Conservation (phyloP, 2,797 vertebrate genomes). For the Labeo calbasu region DNA sequence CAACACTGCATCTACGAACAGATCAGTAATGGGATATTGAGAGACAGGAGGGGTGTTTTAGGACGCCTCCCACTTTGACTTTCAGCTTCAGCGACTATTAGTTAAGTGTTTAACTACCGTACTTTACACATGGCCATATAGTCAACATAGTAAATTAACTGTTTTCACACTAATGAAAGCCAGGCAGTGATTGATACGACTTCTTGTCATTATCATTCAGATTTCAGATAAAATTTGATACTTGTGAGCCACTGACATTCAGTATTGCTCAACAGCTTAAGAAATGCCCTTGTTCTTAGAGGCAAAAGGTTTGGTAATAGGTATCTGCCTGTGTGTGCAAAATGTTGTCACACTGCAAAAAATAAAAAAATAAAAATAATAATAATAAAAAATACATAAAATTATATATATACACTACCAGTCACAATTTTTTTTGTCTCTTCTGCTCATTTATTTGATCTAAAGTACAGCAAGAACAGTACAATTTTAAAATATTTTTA, state of each 20-base stretch:
- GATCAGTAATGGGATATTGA: constrained; percentile 33
- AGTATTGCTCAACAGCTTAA: constrained; percentile 21
- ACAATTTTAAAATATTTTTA: too few species aligned
- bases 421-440: too few species aligned
- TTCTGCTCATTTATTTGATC: too few species aligned
- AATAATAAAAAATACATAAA: neutral
- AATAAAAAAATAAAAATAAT: neutral
- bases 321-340: constrained; percentile 18
- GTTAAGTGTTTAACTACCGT: constrained; percentile 21
- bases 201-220: constrained; percentile 24
- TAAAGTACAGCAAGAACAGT: too few species aligned
- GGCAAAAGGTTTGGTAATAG: neutral
- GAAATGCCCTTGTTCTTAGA: constrained; percentile 18
- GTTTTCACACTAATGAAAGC: constrained; percentile 48
- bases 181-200: constrained; percentile 59
- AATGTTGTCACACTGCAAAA: neutral
- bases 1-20: constrained; percentile 38
- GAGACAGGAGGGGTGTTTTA: constrained; percentile 35
- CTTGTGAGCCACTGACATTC: constrained; percentile 19
- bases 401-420: too few species aligned
- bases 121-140: constrained; percentile 41
- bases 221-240: constrained; percentile 39
- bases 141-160: constrained; percentile 27
- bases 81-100: constrained; percentile 17
- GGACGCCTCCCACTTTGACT: constrained; percentile 17